These are phyloP conservation scores for Mionectes macconnelli DNA, from an alignment of 2,113 vertebrate species.

Conservation along the genomic window DNA sequence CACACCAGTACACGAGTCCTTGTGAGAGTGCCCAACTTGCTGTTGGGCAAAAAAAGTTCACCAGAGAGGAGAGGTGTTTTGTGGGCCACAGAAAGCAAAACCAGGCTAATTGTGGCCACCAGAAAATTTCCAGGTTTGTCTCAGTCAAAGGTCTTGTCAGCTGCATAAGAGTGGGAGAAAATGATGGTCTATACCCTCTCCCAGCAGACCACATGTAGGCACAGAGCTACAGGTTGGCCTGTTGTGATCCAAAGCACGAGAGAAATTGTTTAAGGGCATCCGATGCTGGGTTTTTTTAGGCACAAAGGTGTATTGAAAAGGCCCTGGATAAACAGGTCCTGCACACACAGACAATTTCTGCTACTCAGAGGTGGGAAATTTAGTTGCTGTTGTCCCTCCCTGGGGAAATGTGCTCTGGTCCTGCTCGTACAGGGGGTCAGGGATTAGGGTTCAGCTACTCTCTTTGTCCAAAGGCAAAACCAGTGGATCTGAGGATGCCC, in stretches of 20 bases:
- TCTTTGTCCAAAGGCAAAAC: not conserved
- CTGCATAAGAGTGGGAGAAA: accelerated
- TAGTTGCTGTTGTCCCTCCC: not conserved
- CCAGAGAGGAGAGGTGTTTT: not conserved
- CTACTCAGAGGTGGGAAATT: not conserved
- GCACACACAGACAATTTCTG: not conserved
- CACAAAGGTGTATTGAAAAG: not conserved
- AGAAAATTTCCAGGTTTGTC: not conserved
- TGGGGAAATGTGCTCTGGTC: not conserved
- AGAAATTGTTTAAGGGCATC: not conserved
- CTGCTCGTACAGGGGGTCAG: not conserved
- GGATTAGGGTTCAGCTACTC: not conserved
- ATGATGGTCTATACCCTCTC: not conserved
- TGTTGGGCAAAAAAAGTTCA: not conserved
- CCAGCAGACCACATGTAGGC: not conserved
- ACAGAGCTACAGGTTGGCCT: not conserved
- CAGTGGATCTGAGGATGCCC: not conserved
- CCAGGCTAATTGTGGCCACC: not conserved
- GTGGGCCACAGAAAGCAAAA: not conserved
- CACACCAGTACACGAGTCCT: not conserved
- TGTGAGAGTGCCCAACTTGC: no score
- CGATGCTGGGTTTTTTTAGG: not conserved
- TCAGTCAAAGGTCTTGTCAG: not conserved
- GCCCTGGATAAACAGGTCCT: not conserved
- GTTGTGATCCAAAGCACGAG: not conserved